Evolutionary conservation across 1,140 invertebrate species (phyloP), one percentile per base, ranked within the genome.

Genomic region (Apis dorsata): DNA sequence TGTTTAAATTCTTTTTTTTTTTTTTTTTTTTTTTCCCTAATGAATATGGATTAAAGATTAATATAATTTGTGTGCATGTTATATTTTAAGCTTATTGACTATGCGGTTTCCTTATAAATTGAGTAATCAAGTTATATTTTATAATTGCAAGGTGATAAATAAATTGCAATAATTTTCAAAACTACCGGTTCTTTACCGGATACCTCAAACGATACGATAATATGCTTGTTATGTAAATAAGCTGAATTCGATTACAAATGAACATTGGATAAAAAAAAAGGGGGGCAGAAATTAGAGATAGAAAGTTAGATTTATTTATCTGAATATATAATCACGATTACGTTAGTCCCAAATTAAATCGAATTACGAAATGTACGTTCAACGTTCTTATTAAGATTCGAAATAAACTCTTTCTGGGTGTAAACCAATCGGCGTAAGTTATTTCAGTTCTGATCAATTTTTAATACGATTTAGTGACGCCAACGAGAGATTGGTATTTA

Each of bases 131-230:
- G n/a, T 59, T 57, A 62, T 74, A 60, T 15, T 28, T 15, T 8
- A 19, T 24, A 34, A 60, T 75, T 62, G 57, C 44, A 49, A 17
- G 59, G n/a, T 12, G 28, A 75, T 49, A 15, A 17, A 63, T 21
- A 24, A 62, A 75, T 75, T 24, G 62, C 34, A 75, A 75, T 75
- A 75, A 75, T 75, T 75, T 49, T 24, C 21, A 63, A 28, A 72
- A 72, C 2, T 34, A 72, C 19, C 70, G 59, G 59, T 51, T 21
- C 53, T 57, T 74, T 49, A 21, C 34, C 4, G 8, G 57, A 60
- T 62, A 49, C 28, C n/a, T 49, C 57, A n/a, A 28, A 3, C 34
- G 49, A 24, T 17, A 49, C 7, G 49, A 21, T 69, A 69, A 74
- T 21, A 55, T 28, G 44, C 53, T 57, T 44, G 53, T 44, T 73